Evolutionary conservation across 2,113 vertebrate genomes (phyloP), one percentile per base, ranked within the genome.

Genomic region (Vimba vimba): DNA sequence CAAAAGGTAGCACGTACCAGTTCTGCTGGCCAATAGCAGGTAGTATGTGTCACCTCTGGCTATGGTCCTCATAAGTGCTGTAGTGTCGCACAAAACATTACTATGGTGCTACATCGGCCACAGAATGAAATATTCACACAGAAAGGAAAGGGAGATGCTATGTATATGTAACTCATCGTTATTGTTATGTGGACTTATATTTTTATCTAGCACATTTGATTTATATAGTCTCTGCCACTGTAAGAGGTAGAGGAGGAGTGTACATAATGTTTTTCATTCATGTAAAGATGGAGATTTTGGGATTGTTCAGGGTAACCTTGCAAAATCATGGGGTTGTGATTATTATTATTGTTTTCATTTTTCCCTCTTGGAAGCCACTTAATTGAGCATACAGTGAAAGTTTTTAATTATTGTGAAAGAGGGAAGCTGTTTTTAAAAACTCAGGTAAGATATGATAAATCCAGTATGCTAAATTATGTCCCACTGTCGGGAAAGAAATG

Each of bases 401-500:
- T 47, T 86, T 77, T 81, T 59, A 55, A 83, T 78, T 73, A 83
- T 79, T 82, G 87, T 85, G 84, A 91, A 6, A 88, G 78, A 83
- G 80, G 76, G 89, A 90, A 71, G 55, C 15, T 82, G 27, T 82
- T 36, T 87, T 73, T 73, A 74, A 84, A 91, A 89, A 91, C 92
- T 94, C 94, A 94, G 94, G 94, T 93, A 91, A 74, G 39, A 45
- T 73, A 75, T 85, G 74, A 39, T 45, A 59, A 80, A 82, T 87
- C 85, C 82, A 62, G 87, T 64, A 25, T 74, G 66, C 30, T 23
- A 57, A 59, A 81, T 50, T 12, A 50, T 66, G 11, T 81, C 17
- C 79, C 79, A 30, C 39, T 30, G 39, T 27, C 15, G 15, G 60
- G 12, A 27, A 11, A 47, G 6, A 86, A 77, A 47, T 50, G 30